Conservation (phyloP, 2,113 vertebrate genomes). For the Crotalus horridus region DNA sequence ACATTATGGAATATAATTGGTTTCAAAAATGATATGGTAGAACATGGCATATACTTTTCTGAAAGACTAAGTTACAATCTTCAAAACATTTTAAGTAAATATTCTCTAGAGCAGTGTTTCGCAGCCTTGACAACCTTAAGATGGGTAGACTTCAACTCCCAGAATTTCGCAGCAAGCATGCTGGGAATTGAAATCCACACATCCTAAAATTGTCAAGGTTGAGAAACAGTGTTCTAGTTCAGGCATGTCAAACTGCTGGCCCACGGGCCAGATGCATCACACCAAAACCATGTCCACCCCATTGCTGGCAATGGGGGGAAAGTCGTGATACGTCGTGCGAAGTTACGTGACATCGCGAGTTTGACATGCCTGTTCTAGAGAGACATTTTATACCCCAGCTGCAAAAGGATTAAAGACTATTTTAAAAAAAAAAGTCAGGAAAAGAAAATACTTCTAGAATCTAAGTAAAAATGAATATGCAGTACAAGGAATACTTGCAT, state of each 20-base stretch:
- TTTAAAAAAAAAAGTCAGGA: background rate
- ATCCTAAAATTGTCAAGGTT: background rate
- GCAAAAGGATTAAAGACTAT: background rate
- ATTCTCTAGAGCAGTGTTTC: background rate
- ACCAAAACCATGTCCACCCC: too few species aligned
- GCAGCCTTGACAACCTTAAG: background rate
- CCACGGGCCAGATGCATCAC: too few species aligned
- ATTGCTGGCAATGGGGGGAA: too few species aligned
- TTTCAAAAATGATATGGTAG: background rate
- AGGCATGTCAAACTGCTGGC: too few species aligned
- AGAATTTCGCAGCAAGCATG: background rate
- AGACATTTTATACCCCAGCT: background rate
- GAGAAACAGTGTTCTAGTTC: background rate
- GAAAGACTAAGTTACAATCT: background rate
- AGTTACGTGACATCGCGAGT: too few species aligned
- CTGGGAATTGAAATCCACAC: background rate
- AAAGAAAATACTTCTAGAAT: background rate
- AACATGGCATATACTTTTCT: background rate
- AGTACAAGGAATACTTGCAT: background rate
- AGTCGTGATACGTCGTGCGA: too few species aligned
- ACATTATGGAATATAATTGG: background rate
- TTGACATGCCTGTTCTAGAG: background rate
- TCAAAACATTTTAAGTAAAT: background rate
- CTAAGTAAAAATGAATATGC: background rate
- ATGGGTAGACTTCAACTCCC: background rate